Base-by-base conservation (phyloP, 2,113 vertebrate genomes). In the Aspiorhynchus laticeps region DNA sequence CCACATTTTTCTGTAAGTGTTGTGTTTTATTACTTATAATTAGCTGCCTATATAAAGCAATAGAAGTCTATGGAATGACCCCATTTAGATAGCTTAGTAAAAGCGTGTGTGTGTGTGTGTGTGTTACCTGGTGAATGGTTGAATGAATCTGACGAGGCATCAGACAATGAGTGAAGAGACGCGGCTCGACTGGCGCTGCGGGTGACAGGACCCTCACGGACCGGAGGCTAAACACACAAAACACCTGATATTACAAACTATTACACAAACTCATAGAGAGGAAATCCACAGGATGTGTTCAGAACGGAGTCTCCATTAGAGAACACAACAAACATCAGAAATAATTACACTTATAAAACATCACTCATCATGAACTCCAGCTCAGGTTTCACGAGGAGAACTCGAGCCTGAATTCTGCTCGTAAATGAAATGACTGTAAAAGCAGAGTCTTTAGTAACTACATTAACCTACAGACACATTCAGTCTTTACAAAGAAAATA, bases 121-220 rank as follows among this genome's bases (percentile, higher is more conserved):
- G 9, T 87, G 56, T 86, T 91, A 97, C 97, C 97, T 94, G 96
- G 94, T 31, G 97, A 96, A 5, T 95, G 91, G 84, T 92, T 87
- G 14, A 95, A 97, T 79, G 95, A 94, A 87, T 97, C 96, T 0
- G 92, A 94, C 10, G 96, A 97, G 76, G 95, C 96, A 61, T 96
- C 96, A 0, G 96, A 97, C 0, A 95, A 92, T 7, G 95, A 94
- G 85, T 96, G 93, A 26, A 95, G 63, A 0, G 95, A 96, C 9
- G 95, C 95, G 0, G 95, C 92, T 51, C 93, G 93, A 0, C 92
- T 91, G 8, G 92, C 93, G 2, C 90, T 93, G 33, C 90, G 94
- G 0, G 85, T 94, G 81, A 89, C 61, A 0, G 92, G 33, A 33
- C 46, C 74, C 10, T 80, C 89, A 0, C 98, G 95, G 11, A 98